Evolutionary conservation across 2,888 invertebrate genomes (phyloP).

Genomic region (Anodontia alba): DNA sequence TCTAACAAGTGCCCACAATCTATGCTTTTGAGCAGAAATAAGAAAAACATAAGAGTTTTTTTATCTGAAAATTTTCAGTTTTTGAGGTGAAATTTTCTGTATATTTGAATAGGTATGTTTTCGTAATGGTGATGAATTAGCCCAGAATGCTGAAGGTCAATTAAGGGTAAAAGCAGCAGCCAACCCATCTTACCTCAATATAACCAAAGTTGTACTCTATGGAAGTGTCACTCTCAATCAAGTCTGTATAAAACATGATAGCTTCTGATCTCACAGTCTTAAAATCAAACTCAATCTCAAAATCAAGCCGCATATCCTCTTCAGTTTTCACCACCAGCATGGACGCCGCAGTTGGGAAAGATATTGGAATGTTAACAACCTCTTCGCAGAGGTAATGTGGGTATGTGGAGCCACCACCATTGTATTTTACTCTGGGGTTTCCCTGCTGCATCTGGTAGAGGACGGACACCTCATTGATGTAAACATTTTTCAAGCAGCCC

Average conservation of each 20-base stretch:
- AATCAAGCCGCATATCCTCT: constrained; percentile 50
- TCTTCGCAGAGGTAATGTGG: constrained; percentile 72
- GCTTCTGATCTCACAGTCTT: constrained; percentile 73
- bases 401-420: constrained; percentile 64
- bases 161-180: no score
- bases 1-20: no score
- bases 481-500: constrained; percentile 95
- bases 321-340: constrained; percentile 61
- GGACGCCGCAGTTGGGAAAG: constrained; percentile 74
- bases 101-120: no score
- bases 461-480: constrained; percentile 96
- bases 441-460: constrained; percentile 90
- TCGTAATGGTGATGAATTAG: no score
- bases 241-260: constrained; percentile 71
- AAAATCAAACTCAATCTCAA: constrained; percentile 77
- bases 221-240: constrained; percentile 63
- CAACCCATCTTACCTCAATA: constrained; percentile 78
- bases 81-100: no score
- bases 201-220: constrained; percentile 70
- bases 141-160: no score
- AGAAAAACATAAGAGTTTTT: no score
- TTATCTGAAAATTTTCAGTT: no score
- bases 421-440: constrained; percentile 57
- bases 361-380: constrained; percentile 75
- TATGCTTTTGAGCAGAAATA: no score